Evolutionary conservation across 1,140 invertebrate species (phyloP), one percentile per base, ranked within the genome.

Genomic region (Drosophila kohkoa): DNA sequence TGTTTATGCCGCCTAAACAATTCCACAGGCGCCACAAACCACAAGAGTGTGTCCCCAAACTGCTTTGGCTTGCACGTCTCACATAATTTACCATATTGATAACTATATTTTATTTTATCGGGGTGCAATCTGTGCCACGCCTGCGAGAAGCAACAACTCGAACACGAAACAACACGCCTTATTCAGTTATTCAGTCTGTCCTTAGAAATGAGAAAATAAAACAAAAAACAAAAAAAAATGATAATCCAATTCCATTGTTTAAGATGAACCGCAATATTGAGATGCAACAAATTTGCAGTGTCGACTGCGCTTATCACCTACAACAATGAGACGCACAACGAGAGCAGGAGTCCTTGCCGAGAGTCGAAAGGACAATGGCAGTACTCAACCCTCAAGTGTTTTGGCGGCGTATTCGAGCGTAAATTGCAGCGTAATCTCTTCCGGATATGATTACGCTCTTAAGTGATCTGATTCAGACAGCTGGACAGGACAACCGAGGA

Each of bases 191-290:
- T 32, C 51, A 13, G 13, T 4, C 2, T 35, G 13, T 54, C 8
- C 51, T 86, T 76, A 66, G 0, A 32, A 32, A 32, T 25, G 20
- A 32, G 7, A 32, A 10, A 38, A 38, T 3, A 38, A 10, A 38
- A 38, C 10, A 38, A 32, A 38, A 38, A 38, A 43, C 25, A 77
- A 80, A 38, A 43, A 32, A 77, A 80, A 87, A 88, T 82, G 70
- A 88, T 89, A 89, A 88, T 88, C 85, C 85, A 88, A 88, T 88
- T 88, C 85, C 78, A 88, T 88, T 88, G 85, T 88, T 76, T 79
- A 76, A 65, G 52, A 46, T 52, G 32, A 65, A 75, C 54, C 48
- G 46, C 52, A 67, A 20, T 16, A 38, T 15, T 25, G 16, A 38
- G 32, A 41, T 43, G 45, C 43, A 58, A 62, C 35, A 30, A 49